A percentile compares a stretch with the other conserved stretches of the same genome.
These are phyloP conservation scores for Nothocercus nigrocapillus DNA, from an alignment of 2,113 vertebrate species.

Conservation along the genomic window DNA sequence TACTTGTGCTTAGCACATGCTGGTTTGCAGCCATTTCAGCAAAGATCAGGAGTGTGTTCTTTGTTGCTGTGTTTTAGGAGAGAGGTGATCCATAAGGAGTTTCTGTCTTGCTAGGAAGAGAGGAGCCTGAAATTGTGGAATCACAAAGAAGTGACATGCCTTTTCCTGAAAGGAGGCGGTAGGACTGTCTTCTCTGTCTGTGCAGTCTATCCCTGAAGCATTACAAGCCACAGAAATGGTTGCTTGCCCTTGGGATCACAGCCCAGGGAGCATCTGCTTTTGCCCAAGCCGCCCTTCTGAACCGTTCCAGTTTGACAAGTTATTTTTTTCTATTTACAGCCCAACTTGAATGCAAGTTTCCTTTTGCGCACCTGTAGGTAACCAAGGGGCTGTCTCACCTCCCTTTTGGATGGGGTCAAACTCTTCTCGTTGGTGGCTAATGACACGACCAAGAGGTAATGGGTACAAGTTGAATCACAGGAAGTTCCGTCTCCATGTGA, in stretches of 20 bases:
- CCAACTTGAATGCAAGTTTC: neutral
- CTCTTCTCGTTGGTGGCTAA: no score
- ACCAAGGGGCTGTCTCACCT: accelerated
- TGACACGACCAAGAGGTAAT: no score
- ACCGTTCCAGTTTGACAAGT: neutral
- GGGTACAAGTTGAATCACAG: no score
- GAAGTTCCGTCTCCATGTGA: no score
- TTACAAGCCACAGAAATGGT: neutral
- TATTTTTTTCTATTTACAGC: neutral
- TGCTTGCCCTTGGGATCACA: neutral
- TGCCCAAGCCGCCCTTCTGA: neutral
- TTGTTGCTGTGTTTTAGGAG: neutral
- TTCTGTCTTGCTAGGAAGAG: neutral
- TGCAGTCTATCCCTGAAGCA: neutral
- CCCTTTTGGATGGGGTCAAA: neutral
- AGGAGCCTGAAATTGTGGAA: neutral
- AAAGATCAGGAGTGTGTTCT: neutral
- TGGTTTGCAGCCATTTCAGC: neutral
- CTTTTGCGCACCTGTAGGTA: neutral
- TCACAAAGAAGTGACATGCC: neutral
- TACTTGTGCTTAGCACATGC: neutral
- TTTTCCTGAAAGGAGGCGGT: neutral
- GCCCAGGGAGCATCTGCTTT: neutral
- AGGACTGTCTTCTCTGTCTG: neutral
- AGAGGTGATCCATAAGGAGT: neutral